Evolutionary conservation across 2,113 vertebrate species (phyloP).

Genomic region (Prochilodus magdalenae): DNA sequence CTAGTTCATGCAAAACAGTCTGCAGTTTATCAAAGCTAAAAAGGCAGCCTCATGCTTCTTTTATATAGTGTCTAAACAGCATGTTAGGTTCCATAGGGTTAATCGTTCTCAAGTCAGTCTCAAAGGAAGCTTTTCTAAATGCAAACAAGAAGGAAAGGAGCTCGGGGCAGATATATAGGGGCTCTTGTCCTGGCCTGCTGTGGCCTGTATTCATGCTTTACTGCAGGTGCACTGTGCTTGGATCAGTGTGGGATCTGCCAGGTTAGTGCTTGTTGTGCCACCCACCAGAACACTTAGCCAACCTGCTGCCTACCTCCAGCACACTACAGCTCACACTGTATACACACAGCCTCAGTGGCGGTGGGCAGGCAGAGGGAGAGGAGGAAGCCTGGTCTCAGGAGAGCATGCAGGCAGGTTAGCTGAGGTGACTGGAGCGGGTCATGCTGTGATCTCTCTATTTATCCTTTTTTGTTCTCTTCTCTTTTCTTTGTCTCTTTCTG

Average conservation of each 20-base stretch:
- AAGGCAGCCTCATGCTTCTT: no score
- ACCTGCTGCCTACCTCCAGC: slow-evolving; percentile 45
- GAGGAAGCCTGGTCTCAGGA: slow-evolving; percentile 27
- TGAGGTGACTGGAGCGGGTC: slow-evolving; percentile 15
- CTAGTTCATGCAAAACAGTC: no score
- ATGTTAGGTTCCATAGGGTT: not conserved
- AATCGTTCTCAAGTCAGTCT: not conserved
- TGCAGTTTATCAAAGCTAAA: no score
- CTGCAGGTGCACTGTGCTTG: slow-evolving; percentile 1
- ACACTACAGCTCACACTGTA: slow-evolving; percentile 14
- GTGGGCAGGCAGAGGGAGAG: slow-evolving; percentile 27
- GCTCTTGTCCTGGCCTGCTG: slow-evolving; percentile 6
- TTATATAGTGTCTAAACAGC: no score
- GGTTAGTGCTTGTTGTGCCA: slow-evolving; percentile 32
- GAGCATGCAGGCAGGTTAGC: slow-evolving; percentile 28
- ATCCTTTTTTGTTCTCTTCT: not conserved
- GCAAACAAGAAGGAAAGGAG: not conserved
- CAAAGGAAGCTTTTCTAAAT: not conserved
- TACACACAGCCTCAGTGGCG: slow-evolving; percentile 17
- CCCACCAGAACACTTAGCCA: slow-evolving; percentile 39
- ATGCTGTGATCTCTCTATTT: slow-evolving; percentile 21
- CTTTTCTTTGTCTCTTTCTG: not conserved
- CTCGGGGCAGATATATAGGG: not conserved
- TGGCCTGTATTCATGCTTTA: not conserved
- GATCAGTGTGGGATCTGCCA: slow-evolving; percentile 14